These are phyloP conservation scores for Gracilinanus agilis DNA, from an alignment of 2,113 vertebrate genomes.

Conservation along the genomic window DNA sequence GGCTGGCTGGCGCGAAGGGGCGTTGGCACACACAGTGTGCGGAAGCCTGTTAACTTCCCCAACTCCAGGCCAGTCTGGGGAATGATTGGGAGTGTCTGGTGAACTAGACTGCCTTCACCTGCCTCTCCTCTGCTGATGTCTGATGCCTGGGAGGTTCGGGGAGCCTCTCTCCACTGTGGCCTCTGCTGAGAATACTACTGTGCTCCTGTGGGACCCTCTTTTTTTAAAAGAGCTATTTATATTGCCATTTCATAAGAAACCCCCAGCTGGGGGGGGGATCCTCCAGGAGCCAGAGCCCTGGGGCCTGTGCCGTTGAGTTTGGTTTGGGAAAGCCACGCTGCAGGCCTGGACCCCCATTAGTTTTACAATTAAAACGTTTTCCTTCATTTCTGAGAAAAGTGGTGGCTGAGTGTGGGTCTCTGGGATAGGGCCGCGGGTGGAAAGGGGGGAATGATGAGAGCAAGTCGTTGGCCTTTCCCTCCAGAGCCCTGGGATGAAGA, in stretches of 20 bases:
- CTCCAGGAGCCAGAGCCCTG: too few relatives aligned
- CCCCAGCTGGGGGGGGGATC: not conserved
- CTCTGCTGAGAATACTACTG: slow-evolving; percentile 76
- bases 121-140: not conserved
- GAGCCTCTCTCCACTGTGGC: not conserved
- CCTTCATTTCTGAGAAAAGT: slow-evolving; percentile 59
- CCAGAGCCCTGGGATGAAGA: not conserved
- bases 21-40: not conserved
- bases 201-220: slow-evolving; percentile 70
- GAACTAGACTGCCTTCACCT: slow-evolving; percentile 59
- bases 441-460: not conserved
- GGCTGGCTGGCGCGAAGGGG: not conserved
- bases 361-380: slow-evolving; percentile 79
- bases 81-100: slow-evolving; percentile 73
- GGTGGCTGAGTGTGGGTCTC: not conserved
- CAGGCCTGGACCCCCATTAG: slow-evolving; percentile 39
- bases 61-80: slow-evolving; percentile 62
- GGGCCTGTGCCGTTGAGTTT: too few relatives aligned
- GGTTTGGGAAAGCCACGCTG: not conserved
- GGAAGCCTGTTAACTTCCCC: not conserved
- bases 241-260: slow-evolving; percentile 80
- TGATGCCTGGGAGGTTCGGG: not conserved
- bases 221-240: slow-evolving; percentile 82
- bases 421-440: not conserved
- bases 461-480: too few relatives aligned